Conservation (phyloP, 1,140 invertebrate genomes). For the Neotoxoptera formosana region DNA sequence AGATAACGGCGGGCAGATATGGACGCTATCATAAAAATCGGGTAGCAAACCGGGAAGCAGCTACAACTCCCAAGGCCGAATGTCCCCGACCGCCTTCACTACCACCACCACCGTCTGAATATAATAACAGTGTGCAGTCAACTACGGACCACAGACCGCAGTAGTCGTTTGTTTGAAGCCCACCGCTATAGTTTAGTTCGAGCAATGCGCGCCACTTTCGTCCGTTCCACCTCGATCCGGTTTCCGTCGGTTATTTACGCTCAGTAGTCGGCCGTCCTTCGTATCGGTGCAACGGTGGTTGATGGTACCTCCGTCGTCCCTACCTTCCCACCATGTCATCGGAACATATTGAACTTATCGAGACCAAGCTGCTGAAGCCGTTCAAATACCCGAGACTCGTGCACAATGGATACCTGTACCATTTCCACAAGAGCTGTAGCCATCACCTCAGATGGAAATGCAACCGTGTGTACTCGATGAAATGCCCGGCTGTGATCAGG, state of each 20-base stretch:
- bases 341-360: neutral
- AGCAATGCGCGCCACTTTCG: neutral
- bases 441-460: neutral
- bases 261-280: neutral
- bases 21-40: neutral
- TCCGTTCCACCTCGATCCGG: neutral
- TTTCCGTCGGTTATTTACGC: neutral
- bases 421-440: neutral
- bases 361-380: neutral
- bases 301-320: neutral
- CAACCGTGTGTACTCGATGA: neutral
- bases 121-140: neutral
- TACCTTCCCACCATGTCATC: neutral
- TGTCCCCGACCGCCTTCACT: no score
- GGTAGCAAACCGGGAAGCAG: neutral
- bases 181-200: neutral
- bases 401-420: neutral
- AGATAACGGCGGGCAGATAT: neutral
- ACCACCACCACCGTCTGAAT: no score
- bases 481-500: neutral
- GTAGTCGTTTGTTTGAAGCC: no score
- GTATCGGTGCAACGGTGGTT: neutral
- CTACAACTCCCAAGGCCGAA: neutral
- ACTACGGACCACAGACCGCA: neutral
- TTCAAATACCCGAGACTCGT: neutral